Percentiles rank a stretch among this genome's conserved stretches.
Conservation (phyloP, 2,888 invertebrate genomes). For the Glomeris marginata region DNA sequence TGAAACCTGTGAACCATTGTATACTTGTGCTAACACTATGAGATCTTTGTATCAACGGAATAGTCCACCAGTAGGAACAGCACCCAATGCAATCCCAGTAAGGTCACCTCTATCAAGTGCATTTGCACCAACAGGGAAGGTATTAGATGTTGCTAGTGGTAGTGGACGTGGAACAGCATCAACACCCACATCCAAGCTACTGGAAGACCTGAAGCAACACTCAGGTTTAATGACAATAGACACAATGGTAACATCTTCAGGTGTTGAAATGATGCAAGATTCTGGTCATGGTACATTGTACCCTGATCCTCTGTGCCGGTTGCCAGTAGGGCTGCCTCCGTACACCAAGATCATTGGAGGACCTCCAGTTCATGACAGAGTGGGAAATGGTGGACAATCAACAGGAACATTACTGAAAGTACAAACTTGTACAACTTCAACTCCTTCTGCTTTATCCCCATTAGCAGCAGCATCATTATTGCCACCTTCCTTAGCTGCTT, state of each 20-base stretch:
- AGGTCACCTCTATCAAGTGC: no score
- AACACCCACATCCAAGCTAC: no score
- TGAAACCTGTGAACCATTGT: not conserved
- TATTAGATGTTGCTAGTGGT: no score
- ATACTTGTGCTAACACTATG: not conserved
- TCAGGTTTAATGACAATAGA: not conserved
- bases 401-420: no score
- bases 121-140: no score
- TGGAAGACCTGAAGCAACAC: no score
- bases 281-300: constrained; percentile 1
- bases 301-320: constrained; percentile 9
- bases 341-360: constrained; percentile 3
- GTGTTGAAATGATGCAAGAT: not conserved
- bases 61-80: not conserved
- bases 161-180: no score
- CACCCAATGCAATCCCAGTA: no score
- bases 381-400: no score
- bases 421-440: no score
- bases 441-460: constrained; percentile 1
- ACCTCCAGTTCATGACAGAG: not conserved
- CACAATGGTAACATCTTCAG: not conserved
- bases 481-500: constrained; percentile 59
- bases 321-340: constrained; percentile 11
- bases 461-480: constrained; percentile 45
- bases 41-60: not conserved